Evolutionary conservation across 2,797 vertebrate species (phyloP).

Genomic region (Podarcis siculus): DNA sequence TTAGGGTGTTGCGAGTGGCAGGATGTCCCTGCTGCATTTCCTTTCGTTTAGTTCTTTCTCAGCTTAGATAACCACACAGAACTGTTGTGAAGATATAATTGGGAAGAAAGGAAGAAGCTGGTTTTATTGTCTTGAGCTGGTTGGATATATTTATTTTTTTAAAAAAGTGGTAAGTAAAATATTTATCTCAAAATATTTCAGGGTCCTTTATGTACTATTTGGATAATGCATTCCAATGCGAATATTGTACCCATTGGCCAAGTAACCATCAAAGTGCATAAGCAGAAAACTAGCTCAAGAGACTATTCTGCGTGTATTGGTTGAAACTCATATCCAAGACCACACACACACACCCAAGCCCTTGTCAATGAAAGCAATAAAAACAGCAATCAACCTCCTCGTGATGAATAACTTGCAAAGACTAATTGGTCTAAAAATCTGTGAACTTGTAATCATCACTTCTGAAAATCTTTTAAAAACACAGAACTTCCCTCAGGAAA

Average conservation of each 20-base stretch:
- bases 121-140: not conserved
- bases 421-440: slow-evolving; percentile 49
- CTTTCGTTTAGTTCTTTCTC: not conserved
- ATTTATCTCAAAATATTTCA: slow-evolving; percentile 34
- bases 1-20: not conserved
- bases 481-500: slow-evolving; percentile 48
- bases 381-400: not conserved
- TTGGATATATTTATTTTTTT: too few relatives aligned
- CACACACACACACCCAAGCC: rapidly evolving
- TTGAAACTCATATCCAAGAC: slow-evolving; percentile 20
- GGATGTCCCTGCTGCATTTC: not conserved
- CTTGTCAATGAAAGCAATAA: not conserved
- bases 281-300: slow-evolving; percentile 10
- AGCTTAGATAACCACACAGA: not conserved
- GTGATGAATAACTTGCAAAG: slow-evolving; percentile 23
- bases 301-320: slow-evolving; percentile 12
- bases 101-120: not conserved
- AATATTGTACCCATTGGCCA: too few relatives aligned
- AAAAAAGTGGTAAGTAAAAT: not conserved
- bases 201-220: not conserved
- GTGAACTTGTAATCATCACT: slow-evolving; percentile 38
- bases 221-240: not conserved
- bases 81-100: not conserved
- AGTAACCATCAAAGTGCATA: not conserved
- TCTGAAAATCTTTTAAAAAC: slow-evolving; percentile 58